Evolutionary conservation across 2,113 vertebrate species (phyloP), one percentile per base, ranked within the genome.

Genomic region (Dipodomys ordii): DNA sequence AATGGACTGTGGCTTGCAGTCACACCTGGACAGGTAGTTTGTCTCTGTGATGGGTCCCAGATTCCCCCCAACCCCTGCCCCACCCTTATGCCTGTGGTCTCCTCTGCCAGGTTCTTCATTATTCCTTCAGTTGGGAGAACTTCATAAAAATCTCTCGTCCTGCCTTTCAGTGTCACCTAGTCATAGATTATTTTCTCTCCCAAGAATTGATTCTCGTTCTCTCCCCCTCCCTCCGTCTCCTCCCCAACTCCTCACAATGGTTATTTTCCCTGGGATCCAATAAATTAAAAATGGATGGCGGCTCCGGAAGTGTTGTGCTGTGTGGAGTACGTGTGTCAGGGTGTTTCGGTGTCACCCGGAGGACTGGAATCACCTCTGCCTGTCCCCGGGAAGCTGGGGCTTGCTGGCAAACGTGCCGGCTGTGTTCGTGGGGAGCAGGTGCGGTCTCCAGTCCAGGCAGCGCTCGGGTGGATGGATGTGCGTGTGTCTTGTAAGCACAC

Each of bases 341-440:
- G 73, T 46, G 53, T 57, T 57, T 57, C 16, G 4, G 15, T 57
- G 53, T 57, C 16, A 0, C 16, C 88, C 90, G 87, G 32, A 90
- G 94, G 46, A 73, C 35, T 57, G 94, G 39, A 49, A 62, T 81
- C 93, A 39, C 87, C 74, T 62, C 65, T 32, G 32, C 83, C 30
- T 91, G 90, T 89, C 85, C 87, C 57, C 65, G 95, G 96, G 90
- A 69, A 96, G 96, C 83, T 65, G 0, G 12, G 2, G 83, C 71
- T 83, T 0, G 65, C 87, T 0, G 30, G 91, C 0, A 0, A 39
- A 80, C 95, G 77, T 1, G 3, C 94, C 2, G 16, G 57, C 76
- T 96, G 39, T 39, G 39, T 39, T 96, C 91, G 95, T 85, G 93
- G 95, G 97, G 96, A 95, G 95, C 96, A 97, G 98, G 93, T 79